A percentile compares a stretch with the other conserved stretches of the same genome.
These are phyloP conservation scores for Pseudorhombus dupliciocellatus DNA, from an alignment of 2,113 vertebrate genomes.

Conservation along the genomic window DNA sequence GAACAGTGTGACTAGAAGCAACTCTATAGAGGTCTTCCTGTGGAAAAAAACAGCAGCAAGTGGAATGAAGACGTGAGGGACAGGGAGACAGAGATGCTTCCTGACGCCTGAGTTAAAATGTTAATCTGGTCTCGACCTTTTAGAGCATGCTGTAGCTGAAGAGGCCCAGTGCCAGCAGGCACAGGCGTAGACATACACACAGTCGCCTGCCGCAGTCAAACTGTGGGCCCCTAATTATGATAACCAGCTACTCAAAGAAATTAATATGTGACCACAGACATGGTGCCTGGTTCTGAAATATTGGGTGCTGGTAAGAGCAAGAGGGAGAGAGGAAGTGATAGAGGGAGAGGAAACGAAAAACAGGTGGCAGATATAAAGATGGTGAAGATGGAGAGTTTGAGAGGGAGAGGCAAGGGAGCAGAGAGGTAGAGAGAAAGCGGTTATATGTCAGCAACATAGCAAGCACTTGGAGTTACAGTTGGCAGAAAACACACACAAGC, in stretches of 20 bases:
- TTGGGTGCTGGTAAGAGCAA: conserved; percentile 18
- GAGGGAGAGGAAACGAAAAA: conserved; percentile 16
- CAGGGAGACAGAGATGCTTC: conserved; percentile 20
- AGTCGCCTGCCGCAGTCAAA: conserved; percentile 18
- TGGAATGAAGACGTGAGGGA: conserved; percentile 10
- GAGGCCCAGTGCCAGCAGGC: conserved; percentile 27
- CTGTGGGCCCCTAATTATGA: conserved; percentile 37
- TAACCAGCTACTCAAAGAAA: conserved; percentile 50
- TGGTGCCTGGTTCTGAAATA: conserved; percentile 15
- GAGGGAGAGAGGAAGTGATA: not conserved
- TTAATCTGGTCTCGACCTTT: conserved; percentile 65
- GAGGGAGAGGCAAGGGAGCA: conserved; percentile 23
- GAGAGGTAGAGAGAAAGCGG: conserved; percentile 43
- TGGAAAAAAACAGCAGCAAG: not conserved
- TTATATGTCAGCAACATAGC: conserved; percentile 53
- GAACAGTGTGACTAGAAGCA: not conserved
- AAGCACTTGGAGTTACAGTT: conserved; percentile 6
- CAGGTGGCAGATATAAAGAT: conserved; percentile 18
- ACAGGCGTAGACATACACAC: not conserved
- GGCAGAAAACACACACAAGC: conserved; percentile 1
- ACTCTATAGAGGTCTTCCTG: not conserved
- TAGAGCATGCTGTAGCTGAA: conserved; percentile 46
- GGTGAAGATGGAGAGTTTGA: conserved; percentile 11
- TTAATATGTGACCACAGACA: conserved; percentile 43
- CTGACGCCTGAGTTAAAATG: conserved; percentile 53